Evolutionary conservation across 2,797 vertebrate species (phyloP).

Genomic region (Mus minutoides): DNA sequence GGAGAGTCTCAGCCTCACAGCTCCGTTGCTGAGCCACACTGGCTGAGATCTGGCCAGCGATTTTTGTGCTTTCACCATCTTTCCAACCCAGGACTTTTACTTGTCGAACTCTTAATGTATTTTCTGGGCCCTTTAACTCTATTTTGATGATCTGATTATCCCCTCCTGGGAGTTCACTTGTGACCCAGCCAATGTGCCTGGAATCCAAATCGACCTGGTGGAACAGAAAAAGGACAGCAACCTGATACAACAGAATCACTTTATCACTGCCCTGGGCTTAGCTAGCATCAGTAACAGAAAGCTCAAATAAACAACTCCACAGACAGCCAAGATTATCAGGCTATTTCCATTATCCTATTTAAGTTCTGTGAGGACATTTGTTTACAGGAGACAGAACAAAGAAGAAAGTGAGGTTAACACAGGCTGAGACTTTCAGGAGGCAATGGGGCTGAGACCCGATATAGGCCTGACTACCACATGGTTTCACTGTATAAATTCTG

Average conservation of each 20-base stretch:
- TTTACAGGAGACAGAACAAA: constrained; percentile 2
- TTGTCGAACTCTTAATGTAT: constrained; percentile 97
- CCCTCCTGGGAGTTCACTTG: constrained; percentile 97
- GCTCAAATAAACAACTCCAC: neutral
- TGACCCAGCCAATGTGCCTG: constrained; percentile 99
- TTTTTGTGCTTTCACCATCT: constrained; percentile 98
- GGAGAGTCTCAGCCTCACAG: constrained; percentile 97
- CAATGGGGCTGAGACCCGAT: constrained; percentile 26
- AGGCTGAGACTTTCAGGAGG: constrained; percentile 14
- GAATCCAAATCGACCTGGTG: constrained; percentile 97
- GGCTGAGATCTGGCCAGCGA: constrained; percentile 97
- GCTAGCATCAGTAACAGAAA: neutral
- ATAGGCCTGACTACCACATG: neutral
- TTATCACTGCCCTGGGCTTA: neutral
- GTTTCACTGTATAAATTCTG: neutral
- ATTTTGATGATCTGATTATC: constrained; percentile 98
- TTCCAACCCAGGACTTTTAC: constrained; percentile 99
- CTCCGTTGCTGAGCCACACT: constrained; percentile 98
- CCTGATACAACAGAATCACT: neutral
- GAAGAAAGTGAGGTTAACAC: constrained; percentile 20
- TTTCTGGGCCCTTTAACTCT: constrained; percentile 98
- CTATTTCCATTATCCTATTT: constrained; percentile 34
- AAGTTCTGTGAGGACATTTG: constrained; percentile 1
- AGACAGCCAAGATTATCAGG: neutral
- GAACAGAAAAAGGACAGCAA: constrained; percentile 73